Base-by-base conservation (phyloP, 2,113 vertebrate species). In the Cariama cristata region DNA sequence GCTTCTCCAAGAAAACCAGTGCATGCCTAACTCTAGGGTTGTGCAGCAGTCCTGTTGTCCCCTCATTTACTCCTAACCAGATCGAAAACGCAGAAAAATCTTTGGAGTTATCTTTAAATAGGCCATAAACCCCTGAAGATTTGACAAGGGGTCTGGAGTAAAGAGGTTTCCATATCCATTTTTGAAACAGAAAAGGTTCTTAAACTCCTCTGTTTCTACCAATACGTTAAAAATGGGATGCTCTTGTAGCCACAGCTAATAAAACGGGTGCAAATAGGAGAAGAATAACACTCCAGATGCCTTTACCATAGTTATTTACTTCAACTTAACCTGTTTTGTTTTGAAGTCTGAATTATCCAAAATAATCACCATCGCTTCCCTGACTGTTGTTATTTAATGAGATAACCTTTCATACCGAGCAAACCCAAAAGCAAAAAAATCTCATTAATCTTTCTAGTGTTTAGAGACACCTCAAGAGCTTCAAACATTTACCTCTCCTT, bases 401-500 rank as follows among this genome's bases (percentile, higher is more conserved):
- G 88, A 97, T 60, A 98, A 98, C 96, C 97, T 96, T 97, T 88
- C 90, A 94, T 40, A 97, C 71, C 20, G 74, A 98, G 94, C 93
- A 97, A 98, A 96, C 95, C 96, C 96, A 77, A 91, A 97, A 97
- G 91, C 95, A 93, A 91, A 88, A 87, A 22, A 45, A 75, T 45
- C 94, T 98, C 96, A 96, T 97, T 75, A 88, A 98, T 98, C 97
- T 97, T 98, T 98, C 98, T 86, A 98, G 96, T 21, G 92, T 98
- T 98, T 90, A 98, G 96, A 98, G 95, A 98, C 72, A 97, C 97
- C 98, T 97, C 97, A 97, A 98, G 96, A 93, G 97, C 96, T 95
- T 98, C 95, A 91, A 98, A 99, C 98, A 99, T 99, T 99, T 99
- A 99, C 99, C 99, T 99, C 99, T 99, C 98, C 98, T 99, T 99